Evolutionary conservation across 1,140 invertebrate species (phyloP).

Genomic region (Sesamia nonagrioides): DNA sequence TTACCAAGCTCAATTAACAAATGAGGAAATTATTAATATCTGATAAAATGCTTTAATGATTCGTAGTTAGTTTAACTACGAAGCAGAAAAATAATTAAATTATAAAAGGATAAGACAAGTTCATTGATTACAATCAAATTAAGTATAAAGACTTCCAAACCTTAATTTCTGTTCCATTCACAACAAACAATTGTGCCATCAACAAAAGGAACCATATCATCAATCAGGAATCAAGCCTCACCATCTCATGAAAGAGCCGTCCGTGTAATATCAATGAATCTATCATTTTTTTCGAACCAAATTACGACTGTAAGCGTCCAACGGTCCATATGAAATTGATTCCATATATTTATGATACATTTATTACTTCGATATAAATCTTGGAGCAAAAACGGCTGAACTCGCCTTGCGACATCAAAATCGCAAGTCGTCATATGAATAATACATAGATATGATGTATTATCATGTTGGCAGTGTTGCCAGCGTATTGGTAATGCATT

Average conservation of each 20-base stretch:
- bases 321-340: constrained; percentile 52
- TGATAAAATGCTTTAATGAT: too few relatives aligned
- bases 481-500: constrained; percentile 58
- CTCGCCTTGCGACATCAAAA: constrained; percentile 76
- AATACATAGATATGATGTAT: constrained; percentile 79
- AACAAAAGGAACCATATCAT: neutral
- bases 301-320: constrained; percentile 47
- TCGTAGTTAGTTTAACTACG: too few relatives aligned
- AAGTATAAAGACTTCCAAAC: neutral
- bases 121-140: neutral
- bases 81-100: too few relatives aligned
- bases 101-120: too few relatives aligned
- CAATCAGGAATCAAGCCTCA: neutral
- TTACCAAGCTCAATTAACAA: too few relatives aligned
- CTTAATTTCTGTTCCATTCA: neutral
- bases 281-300: constrained; percentile 45
- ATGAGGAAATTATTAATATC: too few relatives aligned
- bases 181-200: constrained; percentile 6
- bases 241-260: neutral
- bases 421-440: constrained; percentile 75
- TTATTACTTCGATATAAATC: constrained; percentile 66
- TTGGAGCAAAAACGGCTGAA: constrained; percentile 67
- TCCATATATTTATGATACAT: constrained; percentile 63
- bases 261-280: constrained; percentile 42
- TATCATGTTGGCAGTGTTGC: constrained; percentile 62